Base-by-base conservation (phyloP, 2,888 invertebrate species). In the Clunio marinus region DNA sequence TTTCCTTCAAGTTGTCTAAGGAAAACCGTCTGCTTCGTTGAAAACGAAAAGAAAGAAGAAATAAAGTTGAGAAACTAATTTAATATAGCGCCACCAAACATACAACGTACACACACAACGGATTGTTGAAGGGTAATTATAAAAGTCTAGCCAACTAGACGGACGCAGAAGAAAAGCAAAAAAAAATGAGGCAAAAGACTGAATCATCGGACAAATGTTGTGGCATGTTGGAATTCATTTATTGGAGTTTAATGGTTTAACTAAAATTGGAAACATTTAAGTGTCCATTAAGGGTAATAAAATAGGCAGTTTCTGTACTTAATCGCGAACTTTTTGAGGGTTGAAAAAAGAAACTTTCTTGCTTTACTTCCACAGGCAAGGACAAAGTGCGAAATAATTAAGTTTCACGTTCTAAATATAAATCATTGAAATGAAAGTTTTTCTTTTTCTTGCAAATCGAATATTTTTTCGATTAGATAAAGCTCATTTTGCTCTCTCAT, bases 141-240 rank as follows among this genome's bases (percentile, higher is more conserved):
- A 41, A 41, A 41, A 13, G 41, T 41, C 41, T 41, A 41, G 41
- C 41, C 41, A 41, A 3, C n/a, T 10, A 41, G 41, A 41, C 41
- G n/a, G 10, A 10, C n/a, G 41, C 2, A 10, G 41, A n/a, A n/a
- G n/a, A n/a, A n/a, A n/a, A n/a, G n/a, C n/a, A n/a, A n/a, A n/a
- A n/a, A n/a, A n/a, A n/a, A n/a, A n/a, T n/a, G n/a, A n/a, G n/a
- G n/a, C n/a, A n/a, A n/a, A n/a, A n/a, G n/a, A n/a, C n/a, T n/a
- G 41, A 32, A 32, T 10, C 32, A 32, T 32, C 32, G 32, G 32
- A 32, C 32, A 10, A 10, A 41, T 41, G 41, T 41, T 41, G 41
- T 41, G 41, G 41, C 41, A 41, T 41, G 41, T 41, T 15, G 41
- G 41, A 41, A 41, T 41, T 41, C 41, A 41, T n/a, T n/a, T n/a